Evolutionary conservation across 2,113 vertebrate species (phyloP).

Genomic region (Alligator mississippiensis): DNA sequence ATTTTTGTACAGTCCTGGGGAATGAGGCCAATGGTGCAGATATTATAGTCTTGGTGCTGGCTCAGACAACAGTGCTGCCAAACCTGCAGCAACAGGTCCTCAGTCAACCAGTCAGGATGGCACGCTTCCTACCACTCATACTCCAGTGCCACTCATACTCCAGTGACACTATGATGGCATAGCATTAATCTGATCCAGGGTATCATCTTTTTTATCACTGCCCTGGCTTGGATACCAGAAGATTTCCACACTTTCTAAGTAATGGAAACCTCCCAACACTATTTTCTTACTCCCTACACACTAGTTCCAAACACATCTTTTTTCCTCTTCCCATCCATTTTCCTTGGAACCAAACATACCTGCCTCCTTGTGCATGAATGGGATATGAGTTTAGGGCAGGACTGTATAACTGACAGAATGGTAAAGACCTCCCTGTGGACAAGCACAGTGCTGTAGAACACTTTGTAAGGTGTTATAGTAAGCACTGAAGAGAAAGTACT

Average conservation of each 20-base stretch:
- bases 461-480: not conserved
- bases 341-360: not conserved
- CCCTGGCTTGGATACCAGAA: not conserved
- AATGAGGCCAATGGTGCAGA: not conserved
- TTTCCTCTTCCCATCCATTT: not conserved
- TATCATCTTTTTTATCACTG: not conserved
- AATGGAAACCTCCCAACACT: not conserved
- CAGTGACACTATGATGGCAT: not conserved
- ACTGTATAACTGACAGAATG: not conserved
- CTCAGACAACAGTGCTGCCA: not conserved
- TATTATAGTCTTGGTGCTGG: not conserved
- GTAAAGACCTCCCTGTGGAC: not conserved
- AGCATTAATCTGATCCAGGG: not conserved
- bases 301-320: not conserved
- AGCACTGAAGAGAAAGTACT: not conserved
- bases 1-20: not conserved
- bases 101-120: not conserved
- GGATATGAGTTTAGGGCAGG: not conserved
- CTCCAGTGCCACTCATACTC: not conserved
- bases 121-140: not conserved
- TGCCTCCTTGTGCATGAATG: not conserved
- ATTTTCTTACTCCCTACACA: not conserved
- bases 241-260: rapidly evolving
- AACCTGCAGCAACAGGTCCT: not conserved
- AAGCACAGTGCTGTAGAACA: not conserved